These are phyloP conservation scores for Acromyrmex heyeri DNA, from an alignment of 1,140 invertebrate species.

Conservation along the genomic window DNA sequence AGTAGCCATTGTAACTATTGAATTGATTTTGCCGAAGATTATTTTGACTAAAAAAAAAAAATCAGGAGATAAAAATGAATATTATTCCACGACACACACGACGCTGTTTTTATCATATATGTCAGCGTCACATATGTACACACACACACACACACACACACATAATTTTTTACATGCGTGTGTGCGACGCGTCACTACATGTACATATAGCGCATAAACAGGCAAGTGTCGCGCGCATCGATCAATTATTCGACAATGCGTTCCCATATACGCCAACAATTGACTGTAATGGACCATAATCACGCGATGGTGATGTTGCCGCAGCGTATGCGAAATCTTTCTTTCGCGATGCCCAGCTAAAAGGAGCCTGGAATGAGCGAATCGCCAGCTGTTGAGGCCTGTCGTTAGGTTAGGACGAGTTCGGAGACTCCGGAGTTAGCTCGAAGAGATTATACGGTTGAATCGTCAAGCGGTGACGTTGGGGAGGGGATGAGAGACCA, in stretches of 20 bases:
- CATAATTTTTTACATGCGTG: not conserved
- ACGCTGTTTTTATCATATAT: not conserved
- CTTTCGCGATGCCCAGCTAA: not conserved
- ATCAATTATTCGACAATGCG: slow-evolving; percentile 34
- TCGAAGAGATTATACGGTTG: slow-evolving; percentile 30
- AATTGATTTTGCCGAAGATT: not conserved
- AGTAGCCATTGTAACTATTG: not conserved
- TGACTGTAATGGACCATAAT: too few relatives aligned
- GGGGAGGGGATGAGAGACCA: slow-evolving; percentile 35
- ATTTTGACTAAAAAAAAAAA: not conserved
- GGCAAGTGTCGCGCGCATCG: slow-evolving; percentile 42
- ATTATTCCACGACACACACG: not conserved
- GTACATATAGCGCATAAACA: not conserved
- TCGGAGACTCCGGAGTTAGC: slow-evolving; percentile 52
- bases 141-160: not conserved
- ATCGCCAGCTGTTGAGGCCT: slow-evolving; percentile 23
- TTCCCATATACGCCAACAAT: not conserved
- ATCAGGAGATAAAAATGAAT: not conserved
- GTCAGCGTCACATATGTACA: not conserved
- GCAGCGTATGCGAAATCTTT: not conserved
- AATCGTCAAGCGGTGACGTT: not conserved
- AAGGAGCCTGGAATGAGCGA: not conserved
- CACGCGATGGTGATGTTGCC: not conserved
- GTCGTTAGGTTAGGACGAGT: slow-evolving; percentile 66
- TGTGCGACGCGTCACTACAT: not conserved